Base-by-base conservation (phyloP, 2,888 invertebrate species). In the Apamea anceps region DNA sequence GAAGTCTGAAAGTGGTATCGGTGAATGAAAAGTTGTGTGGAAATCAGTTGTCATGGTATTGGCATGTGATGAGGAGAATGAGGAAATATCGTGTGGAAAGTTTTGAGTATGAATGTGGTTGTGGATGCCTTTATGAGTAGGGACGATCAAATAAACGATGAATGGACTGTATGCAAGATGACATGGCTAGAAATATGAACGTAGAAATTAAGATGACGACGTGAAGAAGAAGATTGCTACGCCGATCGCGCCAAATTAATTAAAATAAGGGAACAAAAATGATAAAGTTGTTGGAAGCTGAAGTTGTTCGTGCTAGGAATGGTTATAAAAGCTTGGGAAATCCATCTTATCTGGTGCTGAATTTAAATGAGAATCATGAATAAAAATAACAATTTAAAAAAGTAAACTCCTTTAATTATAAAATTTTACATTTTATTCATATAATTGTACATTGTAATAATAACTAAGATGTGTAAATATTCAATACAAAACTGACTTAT, bases 401-500 rank as follows among this genome's bases (percentile, higher is more conserved):
- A 85, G 48, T 68, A 73, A 57, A 60, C 5, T 73, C 21, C 37
- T 85, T 86, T 85, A 79, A 45, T 86, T 65, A 67, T 54, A 73
- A 72, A 79, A 72, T 28, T 42, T 73, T 82, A 84, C 77, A 73
- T 45, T 45, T 37, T 75, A 62, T 60, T 76, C 21, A 66, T 67
- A 54, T 82, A 82, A 77, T 85, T 73, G 62, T 63, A 63, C 15
- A 62, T 62, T 77, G 54, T 82, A 76, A 37, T 82, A 76, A 51
- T 42, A 80, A 74, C 65, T 83, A 85, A 57, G 13, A 73, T 21
- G 6, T 86, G 37, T 82, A 66, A 84, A 82, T 66, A 74, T 67
- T 67, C 57, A 80, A 72, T 82, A 82, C 68, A 83, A 77, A 86
- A 85, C 78, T 91, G 90, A 93, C 92, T 92, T 89, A 89, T 85